These are phyloP conservation scores for Pseudonaja textilis DNA, from an alignment of 2,113 vertebrate genomes.

Conservation along the genomic window DNA sequence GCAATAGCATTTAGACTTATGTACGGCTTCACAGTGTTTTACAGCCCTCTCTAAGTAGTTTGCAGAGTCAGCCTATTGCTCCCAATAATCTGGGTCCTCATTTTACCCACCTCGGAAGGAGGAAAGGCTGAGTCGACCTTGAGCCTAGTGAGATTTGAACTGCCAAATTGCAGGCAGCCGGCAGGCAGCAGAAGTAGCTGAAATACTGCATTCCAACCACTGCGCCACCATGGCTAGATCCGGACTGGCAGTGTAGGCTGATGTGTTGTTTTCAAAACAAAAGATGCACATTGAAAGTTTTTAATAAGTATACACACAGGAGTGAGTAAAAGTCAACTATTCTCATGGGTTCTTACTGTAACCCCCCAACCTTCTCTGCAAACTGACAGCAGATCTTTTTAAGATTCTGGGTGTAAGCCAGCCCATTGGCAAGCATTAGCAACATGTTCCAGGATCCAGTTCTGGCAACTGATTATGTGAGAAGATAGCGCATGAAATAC, in stretches of 20 bases:
- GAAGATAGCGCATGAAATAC: background rate
- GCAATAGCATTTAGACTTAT: no score
- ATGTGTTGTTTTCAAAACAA: background rate
- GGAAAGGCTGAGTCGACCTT: no score
- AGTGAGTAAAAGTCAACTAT: background rate
- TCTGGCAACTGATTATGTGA: constrained; percentile 10
- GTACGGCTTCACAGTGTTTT: no score
- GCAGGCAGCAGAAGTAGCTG: no score
- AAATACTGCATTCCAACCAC: no score
- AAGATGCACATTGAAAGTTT: background rate
- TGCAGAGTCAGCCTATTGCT: no score
- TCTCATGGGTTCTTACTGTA: background rate
- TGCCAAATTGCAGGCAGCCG: no score
- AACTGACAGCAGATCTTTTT: background rate
- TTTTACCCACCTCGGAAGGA: no score
- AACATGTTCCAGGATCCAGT: background rate
- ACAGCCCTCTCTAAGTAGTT: no score
- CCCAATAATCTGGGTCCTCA: no score
- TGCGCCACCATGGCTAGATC: background rate
- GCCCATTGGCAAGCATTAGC: background rate
- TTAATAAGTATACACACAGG: background rate
- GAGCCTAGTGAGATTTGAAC: no score
- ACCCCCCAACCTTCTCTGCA: background rate
- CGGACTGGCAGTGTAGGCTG: background rate
- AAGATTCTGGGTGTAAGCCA: background rate